Base-by-base conservation (phyloP, 2,888 invertebrate genomes). In the Morpho helenor region DNA sequence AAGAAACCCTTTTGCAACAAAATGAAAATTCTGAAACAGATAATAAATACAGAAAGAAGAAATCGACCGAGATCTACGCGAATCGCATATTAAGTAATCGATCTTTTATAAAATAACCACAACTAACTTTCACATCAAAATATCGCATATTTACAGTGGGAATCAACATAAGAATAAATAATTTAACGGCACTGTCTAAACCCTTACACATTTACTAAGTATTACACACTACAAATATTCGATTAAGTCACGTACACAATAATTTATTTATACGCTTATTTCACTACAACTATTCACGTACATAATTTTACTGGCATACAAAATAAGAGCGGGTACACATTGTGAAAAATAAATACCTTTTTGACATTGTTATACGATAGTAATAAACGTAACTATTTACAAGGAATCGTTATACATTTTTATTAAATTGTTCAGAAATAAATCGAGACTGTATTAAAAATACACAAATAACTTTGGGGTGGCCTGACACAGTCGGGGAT, bases 121-220 rank as follows among this genome's bases (percentile, higher is more conserved):
- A 74, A 75, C 83, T 83, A 85, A 83, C 81, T 73, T 82, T 82
- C 84, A 85, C 79, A 82, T 80, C 76, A 78, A 83, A 84, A 82
- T 82, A 83, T 84, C 80, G 82, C 78, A 64, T 89, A 89, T 89
- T 83, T 88, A 89, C 89, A 90, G 66, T 64, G 74, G 79, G 80
- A 79, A 82, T 83, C 88, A 90, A 90, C 90, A 86, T 89, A 87
- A 85, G 84, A 89, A 90, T 90, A 90, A 89, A 90, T 90, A 89
- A 90, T 88, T 87, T 87, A 89, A 87, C 81, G 75, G 70, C 82
- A 82, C 79, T 75, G 75, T 66, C 84, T 84, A 84, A 87, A 78
- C 74, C 79, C 87, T 87, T 87, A 87, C 73, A 82, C 80, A 82
- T 80, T 81, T 81, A 82, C 80, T 85, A 84, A 80, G 78, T 82